Percentiles rank a stretch among this genome's conserved stretches.
phyloP scores from a whole-genome alignment of 2,797 vertebrate genomes.

The Chaenodraco wilsoni region DNA sequence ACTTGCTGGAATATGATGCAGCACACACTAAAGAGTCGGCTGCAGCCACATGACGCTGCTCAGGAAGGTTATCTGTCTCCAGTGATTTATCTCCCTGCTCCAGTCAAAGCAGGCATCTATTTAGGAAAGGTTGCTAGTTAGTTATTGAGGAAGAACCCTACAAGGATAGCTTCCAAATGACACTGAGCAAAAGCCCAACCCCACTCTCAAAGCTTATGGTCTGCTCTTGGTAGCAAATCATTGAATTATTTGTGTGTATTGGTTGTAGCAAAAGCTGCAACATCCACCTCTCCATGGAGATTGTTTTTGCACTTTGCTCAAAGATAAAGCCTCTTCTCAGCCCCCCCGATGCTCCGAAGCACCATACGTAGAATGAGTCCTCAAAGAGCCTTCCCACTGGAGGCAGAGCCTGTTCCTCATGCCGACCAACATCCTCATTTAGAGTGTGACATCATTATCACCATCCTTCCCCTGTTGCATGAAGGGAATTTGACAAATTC shows the following conservation, averaged over 20 bases:
- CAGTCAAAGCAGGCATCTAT: conserved; percentile 42
- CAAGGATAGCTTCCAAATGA: conserved; percentile 33
- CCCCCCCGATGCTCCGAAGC: conserved; percentile 35
- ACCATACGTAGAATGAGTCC: conserved; percentile 44
- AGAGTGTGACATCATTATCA: conserved; percentile 68
- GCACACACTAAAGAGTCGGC: conserved; percentile 39
- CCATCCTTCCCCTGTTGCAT: conserved; percentile 34
- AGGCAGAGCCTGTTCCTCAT: conserved; percentile 46
- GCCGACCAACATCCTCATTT: conserved; percentile 60
- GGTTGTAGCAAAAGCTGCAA: conserved; percentile 38
- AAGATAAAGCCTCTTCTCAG: conserved; percentile 45
- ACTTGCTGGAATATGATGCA: conserved; percentile 41
- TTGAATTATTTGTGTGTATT: conserved; percentile 51
- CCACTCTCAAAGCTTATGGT: conserved; percentile 23
- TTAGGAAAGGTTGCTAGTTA: conserved; percentile 52
- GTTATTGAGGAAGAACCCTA: conserved; percentile 44
- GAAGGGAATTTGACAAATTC: conserved; percentile 68
- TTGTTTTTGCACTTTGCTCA: conserved; percentile 41
- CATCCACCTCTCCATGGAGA: conserved; percentile 33
- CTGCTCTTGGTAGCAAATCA: conserved; percentile 35
- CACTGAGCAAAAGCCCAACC: conserved; percentile 23
- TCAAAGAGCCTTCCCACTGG: conserved; percentile 49
- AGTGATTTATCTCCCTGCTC: conserved; percentile 59
- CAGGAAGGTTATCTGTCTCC: conserved; percentile 58
- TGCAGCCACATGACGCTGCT: conserved; percentile 23